A percentile compares a stretch with the other conserved stretches of the same genome.
Conservation (phyloP, 2,113 vertebrate genomes). For the Buteo buteo region DNA sequence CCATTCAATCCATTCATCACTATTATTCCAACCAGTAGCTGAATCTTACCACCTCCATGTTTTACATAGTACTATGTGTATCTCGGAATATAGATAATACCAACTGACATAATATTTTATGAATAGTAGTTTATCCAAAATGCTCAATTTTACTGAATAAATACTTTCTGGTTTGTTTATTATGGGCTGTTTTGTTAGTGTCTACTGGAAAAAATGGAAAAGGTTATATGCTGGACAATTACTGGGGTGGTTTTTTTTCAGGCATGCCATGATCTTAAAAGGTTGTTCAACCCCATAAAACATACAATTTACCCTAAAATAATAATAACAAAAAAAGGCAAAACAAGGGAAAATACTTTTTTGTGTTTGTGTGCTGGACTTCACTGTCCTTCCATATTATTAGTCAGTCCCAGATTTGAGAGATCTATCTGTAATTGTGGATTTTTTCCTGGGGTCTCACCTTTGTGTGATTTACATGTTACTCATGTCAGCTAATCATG, state of each 20-base stretch:
- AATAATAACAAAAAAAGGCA: not conserved
- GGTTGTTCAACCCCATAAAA: not conserved
- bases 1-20: not conserved
- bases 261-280: not conserved
- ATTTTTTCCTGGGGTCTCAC: not conserved
- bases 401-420: not conserved
- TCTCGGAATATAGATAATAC: not conserved
- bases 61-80: not conserved
- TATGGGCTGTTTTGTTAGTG: not conserved
- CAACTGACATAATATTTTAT: not conserved
- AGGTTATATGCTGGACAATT: not conserved
- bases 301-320: not conserved
- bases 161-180: not conserved
- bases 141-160: not conserved
- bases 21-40: not conserved
- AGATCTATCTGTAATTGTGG: not conserved
- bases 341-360: not conserved
- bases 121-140: not conserved
- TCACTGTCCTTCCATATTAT: not conserved
- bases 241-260: not conserved
- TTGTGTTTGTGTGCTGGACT: not conserved
- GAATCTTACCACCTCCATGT: not conserved
- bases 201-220: not conserved
- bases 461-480: not conserved
- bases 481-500: not conserved